Percentiles rank a stretch among this genome's conserved stretches.
These are phyloP conservation scores for Catharus ustulatus DNA, from an alignment of 2,797 vertebrate genomes.

Conservation along the genomic window DNA sequence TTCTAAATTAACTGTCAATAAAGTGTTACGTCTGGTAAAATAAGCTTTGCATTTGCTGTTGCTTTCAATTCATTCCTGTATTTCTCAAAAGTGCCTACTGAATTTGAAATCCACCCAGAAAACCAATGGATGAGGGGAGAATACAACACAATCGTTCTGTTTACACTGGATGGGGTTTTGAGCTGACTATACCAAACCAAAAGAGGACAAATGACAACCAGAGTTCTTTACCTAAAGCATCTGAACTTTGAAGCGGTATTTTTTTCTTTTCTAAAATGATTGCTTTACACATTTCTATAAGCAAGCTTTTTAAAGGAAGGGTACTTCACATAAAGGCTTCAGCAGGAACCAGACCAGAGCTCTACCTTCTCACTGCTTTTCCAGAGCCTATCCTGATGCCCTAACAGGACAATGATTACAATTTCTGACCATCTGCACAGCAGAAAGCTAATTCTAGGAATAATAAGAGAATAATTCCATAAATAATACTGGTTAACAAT, in stretches of 20 bases:
- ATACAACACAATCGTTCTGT: neutral
- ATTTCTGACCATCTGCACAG: neutral
- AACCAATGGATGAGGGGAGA: neutral
- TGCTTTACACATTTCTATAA: neutral
- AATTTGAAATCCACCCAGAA: neutral
- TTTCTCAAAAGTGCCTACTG: neutral
- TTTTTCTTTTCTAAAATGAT: neutral
- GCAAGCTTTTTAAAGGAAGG: neutral
- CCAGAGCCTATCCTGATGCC: neutral
- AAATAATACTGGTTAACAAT: neutral
- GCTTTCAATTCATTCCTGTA: neutral
- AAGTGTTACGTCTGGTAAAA: neutral
- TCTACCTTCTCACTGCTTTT: neutral
- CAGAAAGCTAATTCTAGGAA: neutral
- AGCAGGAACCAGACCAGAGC: neutral
- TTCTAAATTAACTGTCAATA: neutral
- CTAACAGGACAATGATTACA: neutral
- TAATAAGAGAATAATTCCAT: neutral
- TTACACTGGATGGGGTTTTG: neutral
- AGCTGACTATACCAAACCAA: neutral
- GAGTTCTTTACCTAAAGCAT: neutral
- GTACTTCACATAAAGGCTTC: neutral
- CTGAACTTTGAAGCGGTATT: neutral
- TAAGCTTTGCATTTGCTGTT: neutral
- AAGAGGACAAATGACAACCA: neutral